Evolutionary conservation across 37 sponge, comb jelly and placozoan species (phyloP).

Genomic region (Agelas oroides): DNA sequence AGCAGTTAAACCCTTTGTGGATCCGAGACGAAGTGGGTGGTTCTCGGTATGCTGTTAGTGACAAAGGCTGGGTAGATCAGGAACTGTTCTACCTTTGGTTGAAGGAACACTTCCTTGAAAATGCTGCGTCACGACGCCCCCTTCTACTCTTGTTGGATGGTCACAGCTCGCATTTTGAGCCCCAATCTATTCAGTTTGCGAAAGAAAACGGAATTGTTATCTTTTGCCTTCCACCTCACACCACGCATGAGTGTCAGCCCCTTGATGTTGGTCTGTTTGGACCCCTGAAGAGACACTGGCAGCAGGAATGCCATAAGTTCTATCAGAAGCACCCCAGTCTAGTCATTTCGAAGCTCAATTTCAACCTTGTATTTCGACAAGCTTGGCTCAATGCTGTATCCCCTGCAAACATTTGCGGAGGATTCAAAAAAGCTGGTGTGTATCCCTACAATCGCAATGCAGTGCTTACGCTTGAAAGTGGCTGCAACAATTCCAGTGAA

Average conservation of each 20-base stretch:
- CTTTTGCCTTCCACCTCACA: conserved; percentile 2
- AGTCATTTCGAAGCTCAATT: conserved; percentile 12
- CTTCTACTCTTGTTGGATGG: conserved; percentile 9
- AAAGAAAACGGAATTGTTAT: not conserved
- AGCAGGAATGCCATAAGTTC: conserved; percentile 14
- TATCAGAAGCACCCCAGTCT: conserved; percentile 16
- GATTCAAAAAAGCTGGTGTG: conserved; percentile 28
- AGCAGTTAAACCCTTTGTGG: not conserved
- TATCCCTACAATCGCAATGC: conserved; percentile 7
- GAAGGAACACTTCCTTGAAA: not conserved
- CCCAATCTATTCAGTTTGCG: not conserved
- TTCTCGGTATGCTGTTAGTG: conserved; percentile 4
- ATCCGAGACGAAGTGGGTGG: not conserved
- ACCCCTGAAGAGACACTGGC: conserved; percentile 9
- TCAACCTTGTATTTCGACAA: conserved; percentile 5
- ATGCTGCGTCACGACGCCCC: not conserved
- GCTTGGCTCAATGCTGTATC: conserved; percentile 13
- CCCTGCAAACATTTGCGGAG: not conserved
- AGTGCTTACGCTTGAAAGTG: no score
- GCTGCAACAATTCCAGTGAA: no score
- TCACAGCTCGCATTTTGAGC: conserved; percentile 2
- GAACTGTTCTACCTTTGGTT: not conserved
- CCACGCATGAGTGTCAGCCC: conserved; percentile 32
- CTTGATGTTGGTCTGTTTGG: conserved; percentile 12
- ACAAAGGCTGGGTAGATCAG: conserved; percentile 11